These are phyloP conservation scores for Blennius ocellaris DNA, from an alignment of 2,113 vertebrate genomes.

Conservation along the genomic window DNA sequence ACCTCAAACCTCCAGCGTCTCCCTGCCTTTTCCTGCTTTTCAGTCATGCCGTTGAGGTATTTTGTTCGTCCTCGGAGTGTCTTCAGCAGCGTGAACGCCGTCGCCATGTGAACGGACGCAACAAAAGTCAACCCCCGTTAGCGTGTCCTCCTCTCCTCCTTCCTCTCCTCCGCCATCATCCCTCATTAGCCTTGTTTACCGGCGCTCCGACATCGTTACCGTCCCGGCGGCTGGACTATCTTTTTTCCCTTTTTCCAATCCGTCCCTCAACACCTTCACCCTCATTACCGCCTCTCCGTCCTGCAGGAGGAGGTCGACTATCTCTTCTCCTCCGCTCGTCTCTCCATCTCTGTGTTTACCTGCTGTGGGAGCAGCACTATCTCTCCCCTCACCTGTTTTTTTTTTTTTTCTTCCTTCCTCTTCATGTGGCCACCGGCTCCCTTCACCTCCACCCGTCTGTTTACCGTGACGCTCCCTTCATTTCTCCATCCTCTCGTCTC, in stretches of 20 bases:
- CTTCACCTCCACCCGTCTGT: conserved; percentile 35
- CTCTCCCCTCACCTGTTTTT: conserved; percentile 19
- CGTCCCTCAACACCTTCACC: conserved; percentile 34
- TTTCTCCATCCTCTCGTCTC: background rate
- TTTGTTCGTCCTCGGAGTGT: no score
- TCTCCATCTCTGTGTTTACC: conserved; percentile 46
- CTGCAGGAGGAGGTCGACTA: conserved; percentile 42
- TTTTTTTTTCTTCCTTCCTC: conserved; percentile 19
- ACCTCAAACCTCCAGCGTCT: no score
- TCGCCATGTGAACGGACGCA: no score
- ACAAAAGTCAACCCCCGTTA: no score
- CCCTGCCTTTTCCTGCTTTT: no score
- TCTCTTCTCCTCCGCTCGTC: conserved; percentile 23
- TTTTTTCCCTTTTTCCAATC: conserved; percentile 26
- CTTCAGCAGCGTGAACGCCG: no score
- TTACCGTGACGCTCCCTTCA: conserved; percentile 36
- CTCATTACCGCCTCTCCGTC: conserved; percentile 51
- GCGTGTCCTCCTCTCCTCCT: conserved; percentile 2
- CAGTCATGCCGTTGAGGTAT: no score
- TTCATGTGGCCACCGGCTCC: conserved; percentile 31
- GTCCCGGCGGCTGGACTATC: no score
- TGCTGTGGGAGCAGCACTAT: conserved; percentile 44
- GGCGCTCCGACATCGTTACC: no score
- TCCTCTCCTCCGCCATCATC: conserved; percentile 23
- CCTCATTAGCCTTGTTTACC: conserved; percentile 52